Evolutionary conservation across 2,113 vertebrate species (phyloP), one percentile per base, ranked within the genome.

Genomic region (Pao palembangensis): DNA sequence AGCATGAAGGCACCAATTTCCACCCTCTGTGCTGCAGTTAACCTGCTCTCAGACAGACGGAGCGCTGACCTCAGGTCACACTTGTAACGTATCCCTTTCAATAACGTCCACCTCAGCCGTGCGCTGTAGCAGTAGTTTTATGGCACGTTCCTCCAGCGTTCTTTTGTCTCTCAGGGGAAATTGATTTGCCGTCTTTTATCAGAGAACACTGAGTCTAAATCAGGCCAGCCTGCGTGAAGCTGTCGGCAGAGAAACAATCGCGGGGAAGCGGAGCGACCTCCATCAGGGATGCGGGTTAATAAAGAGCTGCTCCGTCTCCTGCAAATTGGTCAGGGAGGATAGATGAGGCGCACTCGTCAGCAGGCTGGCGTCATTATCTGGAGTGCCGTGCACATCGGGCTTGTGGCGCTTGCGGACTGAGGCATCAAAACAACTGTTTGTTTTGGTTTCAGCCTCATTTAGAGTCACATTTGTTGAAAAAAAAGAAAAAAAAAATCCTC

Each of bases 61-160:
- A 78, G 68, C 48, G 6, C 65, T 76, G 85, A 86, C 79, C 85
- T 70, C 14, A 55, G 81, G 75, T 88, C 84, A 80, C 60, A 74
- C 81, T 76, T 78, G 82, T 87, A 88, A 89, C 68, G 60, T 72
- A 88, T 81, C 73, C 76, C 73, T 83, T 87, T 82, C 75, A 83
- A 88, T 83, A 90, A 87, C 84, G 88, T 85, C 82, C 82, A 84
- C 74, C 73, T 84, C 78, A 56, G 79, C 68, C 25, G 19, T 64
- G 60, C 54, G 55, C 80, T 79, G 80, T 61, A 69, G 84, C 67
- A 67, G 71, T 79, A 69, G 82, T 82, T 69, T 84, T 82, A 82
- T 55, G 82, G 71, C 78, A 73, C 78, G 74, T 66, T 80, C 78
- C 66, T 57, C 21, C 53, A 59, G 81, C 84, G 79, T 77, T 72